These are phyloP conservation scores for Oikopleura dioica DNA, from an alignment of 23 tunicate species.

Conservation along the genomic window DNA sequence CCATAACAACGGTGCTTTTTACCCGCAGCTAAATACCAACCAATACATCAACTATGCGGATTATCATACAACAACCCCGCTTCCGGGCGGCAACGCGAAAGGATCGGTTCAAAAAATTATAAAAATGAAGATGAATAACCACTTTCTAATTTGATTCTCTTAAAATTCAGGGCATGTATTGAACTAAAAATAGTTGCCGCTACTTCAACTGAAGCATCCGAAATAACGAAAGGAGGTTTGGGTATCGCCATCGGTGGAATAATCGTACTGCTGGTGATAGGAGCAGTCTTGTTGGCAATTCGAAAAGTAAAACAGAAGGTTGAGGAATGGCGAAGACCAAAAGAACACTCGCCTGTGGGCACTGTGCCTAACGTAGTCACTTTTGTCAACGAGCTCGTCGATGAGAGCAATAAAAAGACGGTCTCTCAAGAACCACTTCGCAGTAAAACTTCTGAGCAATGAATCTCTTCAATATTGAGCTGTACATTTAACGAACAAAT, in stretches of 20 bases:
- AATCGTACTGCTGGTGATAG: neutral
- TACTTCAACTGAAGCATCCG: neutral
- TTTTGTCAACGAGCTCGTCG: conserved; percentile 1
- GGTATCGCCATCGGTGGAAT: conserved; percentile 2
- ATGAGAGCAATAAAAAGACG: neutral
- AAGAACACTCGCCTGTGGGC: neutral
- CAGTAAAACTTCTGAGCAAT: no score
- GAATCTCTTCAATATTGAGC: no score
- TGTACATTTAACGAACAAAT: no score
- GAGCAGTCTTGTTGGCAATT: neutral
- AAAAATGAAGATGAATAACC: neutral
- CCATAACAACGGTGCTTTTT: neutral
- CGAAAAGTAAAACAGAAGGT: neutral
- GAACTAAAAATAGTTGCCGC: no score
- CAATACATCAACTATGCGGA: neutral
- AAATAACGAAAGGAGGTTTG: neutral
- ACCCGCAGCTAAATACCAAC: neutral
- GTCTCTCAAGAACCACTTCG: neutral
- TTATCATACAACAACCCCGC: no score
- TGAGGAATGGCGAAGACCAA: neutral
- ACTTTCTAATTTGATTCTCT: no score
- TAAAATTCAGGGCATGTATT: no score
- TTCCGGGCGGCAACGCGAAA: no score
- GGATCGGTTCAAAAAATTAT: no score
- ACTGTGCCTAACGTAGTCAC: neutral